Evolutionary conservation across 2,113 vertebrate species (phyloP), one percentile per base, ranked within the genome.

Genomic region (Phyllopteryx taeniolatus): DNA sequence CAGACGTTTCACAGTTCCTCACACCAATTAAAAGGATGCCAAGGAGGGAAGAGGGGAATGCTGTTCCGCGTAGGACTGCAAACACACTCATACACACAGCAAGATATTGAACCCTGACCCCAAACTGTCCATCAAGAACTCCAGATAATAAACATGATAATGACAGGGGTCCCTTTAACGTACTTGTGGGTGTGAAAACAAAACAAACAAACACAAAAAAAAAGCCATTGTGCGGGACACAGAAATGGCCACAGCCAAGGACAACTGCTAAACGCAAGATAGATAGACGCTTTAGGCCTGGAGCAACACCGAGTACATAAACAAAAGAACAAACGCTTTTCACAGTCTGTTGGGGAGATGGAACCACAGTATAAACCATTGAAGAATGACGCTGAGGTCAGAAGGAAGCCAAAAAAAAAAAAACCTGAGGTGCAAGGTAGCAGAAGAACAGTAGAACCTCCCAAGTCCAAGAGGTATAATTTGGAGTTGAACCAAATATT

Each of bases 191-290:
- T 71, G 75, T 71, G 74, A 71, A 27, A 27, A 19, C 15, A 8
- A 70, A 76, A 82, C 72, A 42, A 72, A 61, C 79, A 72, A 78
- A 70, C 80, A 70, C 43, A 70, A 66, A 63, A 53, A 68, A 71
- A 65, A 74, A 83, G 70, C 68, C 62, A 75, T 78, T 59, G 81
- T 79, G 68, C 81, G 63, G 61, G 64, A 78, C 70, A 61, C 49
- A 57, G 70, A 82, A 89, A 85, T 80, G 86, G 72, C 68, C 31
- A 14, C 14, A 19, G 73, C 75, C 87, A 85, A 88, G 80, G 79
- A 88, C 82, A 68, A 73, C 71, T 61, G 53, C 70, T 62, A 67
- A 51, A 70, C 68, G 27, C 66, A 70, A 15, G 72, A 27, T 27
- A 27, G 67, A 47, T 59, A 62, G 76, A 61, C 14, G 70, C 81